A percentile compares a stretch with the other conserved stretches of the same genome.
Evolutionary conservation across 2,113 vertebrate genomes (phyloP).

Genomic region (Natator depressus): DNA sequence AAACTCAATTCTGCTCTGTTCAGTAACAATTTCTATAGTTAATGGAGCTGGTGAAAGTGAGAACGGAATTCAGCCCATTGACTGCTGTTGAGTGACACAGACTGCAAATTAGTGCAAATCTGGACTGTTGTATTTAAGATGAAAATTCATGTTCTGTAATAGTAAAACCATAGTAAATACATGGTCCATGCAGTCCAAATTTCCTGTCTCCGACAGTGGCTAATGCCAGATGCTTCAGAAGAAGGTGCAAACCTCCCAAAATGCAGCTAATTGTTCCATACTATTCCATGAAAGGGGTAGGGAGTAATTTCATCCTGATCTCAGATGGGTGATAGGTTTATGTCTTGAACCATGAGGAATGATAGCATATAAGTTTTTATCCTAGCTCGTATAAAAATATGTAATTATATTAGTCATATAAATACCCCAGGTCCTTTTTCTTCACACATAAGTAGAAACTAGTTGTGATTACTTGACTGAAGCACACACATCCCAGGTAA

Average conservation of each 20-base stretch:
- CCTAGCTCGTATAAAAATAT: background rate
- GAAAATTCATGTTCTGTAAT: background rate
- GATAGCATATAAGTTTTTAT: background rate
- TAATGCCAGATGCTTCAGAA: background rate
- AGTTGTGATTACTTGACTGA: background rate
- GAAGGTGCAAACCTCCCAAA: background rate
- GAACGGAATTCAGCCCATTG: constrained; percentile 27
- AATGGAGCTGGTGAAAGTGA: constrained; percentile 44
- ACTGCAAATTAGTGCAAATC: background rate
- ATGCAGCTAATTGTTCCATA: background rate
- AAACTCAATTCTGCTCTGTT: background rate
- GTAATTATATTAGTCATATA: background rate
- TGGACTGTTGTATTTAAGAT: background rate
- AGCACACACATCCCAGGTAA: background rate
- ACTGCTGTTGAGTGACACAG: constrained; percentile 18
- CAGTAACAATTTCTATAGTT: constrained; percentile 49
- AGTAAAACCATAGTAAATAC: background rate
- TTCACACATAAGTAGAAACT: background rate
- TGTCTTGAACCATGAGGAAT: background rate
- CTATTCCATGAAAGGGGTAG: background rate
- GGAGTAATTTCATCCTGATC: background rate
- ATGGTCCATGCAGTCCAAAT: background rate
- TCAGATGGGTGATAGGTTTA: background rate
- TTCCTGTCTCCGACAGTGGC: background rate
- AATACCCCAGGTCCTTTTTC: background rate